These are phyloP conservation scores for Pipistrellus pygmaeus DNA, from an alignment of 2,797 vertebrate genomes.

Conservation along the genomic window DNA sequence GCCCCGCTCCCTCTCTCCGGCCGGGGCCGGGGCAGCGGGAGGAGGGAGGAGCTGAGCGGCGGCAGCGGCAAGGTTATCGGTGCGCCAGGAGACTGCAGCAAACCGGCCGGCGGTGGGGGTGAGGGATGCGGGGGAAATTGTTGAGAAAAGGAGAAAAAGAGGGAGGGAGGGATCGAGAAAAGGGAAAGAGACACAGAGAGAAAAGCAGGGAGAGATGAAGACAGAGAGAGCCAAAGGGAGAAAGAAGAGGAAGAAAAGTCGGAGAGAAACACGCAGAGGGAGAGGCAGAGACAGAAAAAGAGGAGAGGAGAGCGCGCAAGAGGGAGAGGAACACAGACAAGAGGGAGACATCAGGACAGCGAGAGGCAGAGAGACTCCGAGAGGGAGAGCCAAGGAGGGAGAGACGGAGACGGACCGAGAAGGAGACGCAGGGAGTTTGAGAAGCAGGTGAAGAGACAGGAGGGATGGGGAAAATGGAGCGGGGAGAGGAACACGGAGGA, in stretches of 20 bases:
- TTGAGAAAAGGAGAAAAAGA: background rate
- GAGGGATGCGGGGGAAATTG: background rate
- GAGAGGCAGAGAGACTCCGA: background rate
- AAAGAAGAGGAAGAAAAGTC: conserved; percentile 14
- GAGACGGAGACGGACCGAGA: background rate
- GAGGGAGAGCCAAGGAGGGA: background rate
- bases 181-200: background rate
- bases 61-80: conserved; percentile 74
- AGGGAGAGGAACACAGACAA: background rate
- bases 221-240: background rate
- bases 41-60: background rate
- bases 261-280: background rate
- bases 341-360: background rate
- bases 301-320: background rate
- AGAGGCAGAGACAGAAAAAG: background rate
- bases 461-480: background rate
- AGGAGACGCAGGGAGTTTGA: background rate
- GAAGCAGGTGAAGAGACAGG: background rate
- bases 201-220: background rate
- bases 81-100: conserved; percentile 83
- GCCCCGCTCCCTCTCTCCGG: background rate
- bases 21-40: background rate
- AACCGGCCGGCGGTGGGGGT: background rate
- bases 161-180: no score
- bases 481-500: background rate